Conservation (phyloP, 2,113 vertebrate species). For the Oryzias javanicus region DNA sequence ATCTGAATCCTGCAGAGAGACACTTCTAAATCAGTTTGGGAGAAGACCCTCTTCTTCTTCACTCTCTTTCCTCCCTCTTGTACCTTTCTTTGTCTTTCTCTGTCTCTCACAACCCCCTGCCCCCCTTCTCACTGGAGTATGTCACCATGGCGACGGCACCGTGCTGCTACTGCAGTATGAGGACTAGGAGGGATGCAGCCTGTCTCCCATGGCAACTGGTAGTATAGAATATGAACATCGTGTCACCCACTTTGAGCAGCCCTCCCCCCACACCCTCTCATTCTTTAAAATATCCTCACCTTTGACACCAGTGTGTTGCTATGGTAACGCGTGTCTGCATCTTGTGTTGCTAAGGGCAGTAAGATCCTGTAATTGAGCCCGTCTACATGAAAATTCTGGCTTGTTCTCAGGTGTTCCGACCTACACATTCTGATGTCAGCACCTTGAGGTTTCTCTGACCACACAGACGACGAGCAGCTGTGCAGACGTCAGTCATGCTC, state of each 20-base stretch:
- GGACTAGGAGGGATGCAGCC: constrained; percentile 68
- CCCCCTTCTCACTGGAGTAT: constrained; percentile 67
- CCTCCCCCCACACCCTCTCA: constrained; percentile 10
- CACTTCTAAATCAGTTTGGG: constrained; percentile 16
- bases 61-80: constrained; percentile 13
- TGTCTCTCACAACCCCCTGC: neutral
- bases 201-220: constrained; percentile 76
- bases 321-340: constrained; percentile 20
- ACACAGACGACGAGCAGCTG: no score
- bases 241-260: constrained; percentile 31
- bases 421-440: no score
- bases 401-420: no score
- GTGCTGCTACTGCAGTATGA: constrained; percentile 75
- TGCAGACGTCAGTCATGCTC: no score
- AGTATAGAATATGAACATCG: constrained; percentile 58
- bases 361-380: constrained; percentile 19
- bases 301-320: constrained; percentile 24
- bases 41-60: constrained; percentile 13
- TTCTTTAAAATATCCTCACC: constrained; percentile 15
- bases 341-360: constrained; percentile 12
- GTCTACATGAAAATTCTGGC: constrained; percentile 26
- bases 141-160: constrained; percentile 80
- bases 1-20: constrained; percentile 15
- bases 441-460: no score
- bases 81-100: constrained; percentile 29